Evolutionary conservation across 2,113 vertebrate genomes (phyloP), one percentile per base, ranked within the genome.

Genomic region (Corythornis vintsioides): DNA sequence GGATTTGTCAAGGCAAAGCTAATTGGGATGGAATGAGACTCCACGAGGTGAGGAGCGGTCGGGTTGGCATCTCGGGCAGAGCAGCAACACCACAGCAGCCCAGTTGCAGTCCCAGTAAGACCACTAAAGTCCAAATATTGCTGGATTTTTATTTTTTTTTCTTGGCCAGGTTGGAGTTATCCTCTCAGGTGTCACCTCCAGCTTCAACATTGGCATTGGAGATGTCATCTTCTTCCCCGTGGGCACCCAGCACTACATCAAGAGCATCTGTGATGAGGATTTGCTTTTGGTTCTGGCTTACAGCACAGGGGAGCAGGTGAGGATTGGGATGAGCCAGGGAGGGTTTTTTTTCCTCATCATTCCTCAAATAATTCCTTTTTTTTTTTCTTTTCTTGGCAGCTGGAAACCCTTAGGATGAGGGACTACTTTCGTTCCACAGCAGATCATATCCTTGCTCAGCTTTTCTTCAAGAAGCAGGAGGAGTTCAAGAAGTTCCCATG

Each of bases 161-260:
- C 67, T 33, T 29, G 40, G 10, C 8, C 9, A 97, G 96, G 96
- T 72, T 31, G 97, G 95, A 64, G 92, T 97, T 50, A 87, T 93
- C 35, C 89, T 95, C 77, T 78, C 96, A 12, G 67, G 92, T 16
- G 72, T 66, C 24, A 79, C 74, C 7, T 16, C 76, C 11, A 94
- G 91, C 48, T 98, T 98, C 90, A 59, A 88, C 24, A 90, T 97
- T 13, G 91, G 88, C 16, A 60, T 95, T 20, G 97, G 97, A 40
- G 97, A 98, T 67, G 97, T 97, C 69, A 72, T 97, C 5, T 98
- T 97, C 85, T 98, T 98, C 76, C 97, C 98, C 1, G 61, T 90
- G 24, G 97, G 97, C 61, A 96, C 94, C 17, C 97, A 98, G 47
- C 97, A 98, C 81, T 98, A 98, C 6, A 53, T 98, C 78, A 97